Conservation (phyloP, 2,888 invertebrate species). For the Platycheirus rosarum region DNA sequence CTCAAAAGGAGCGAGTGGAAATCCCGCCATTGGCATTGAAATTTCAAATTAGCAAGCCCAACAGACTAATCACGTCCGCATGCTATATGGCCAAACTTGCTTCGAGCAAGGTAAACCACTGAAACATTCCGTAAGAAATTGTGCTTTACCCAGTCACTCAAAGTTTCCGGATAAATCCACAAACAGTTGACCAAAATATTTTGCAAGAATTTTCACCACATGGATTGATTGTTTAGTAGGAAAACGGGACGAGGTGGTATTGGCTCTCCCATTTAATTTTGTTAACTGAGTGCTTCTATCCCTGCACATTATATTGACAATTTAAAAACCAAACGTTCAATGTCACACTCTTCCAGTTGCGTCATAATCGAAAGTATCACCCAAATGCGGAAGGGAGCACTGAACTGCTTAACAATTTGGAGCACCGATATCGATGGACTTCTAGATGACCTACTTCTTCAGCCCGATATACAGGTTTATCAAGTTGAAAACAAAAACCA, state of each 20-base stretch:
- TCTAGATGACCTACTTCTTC: slow-evolving; percentile 47
- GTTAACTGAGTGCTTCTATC: background rate
- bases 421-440: slow-evolving; percentile 24
- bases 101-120: slow-evolving; percentile 51
- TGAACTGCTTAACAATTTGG: slow-evolving; percentile 31
- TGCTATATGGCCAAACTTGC: slow-evolving; percentile 1
- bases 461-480: slow-evolving; percentile 31
- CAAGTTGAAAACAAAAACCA: slow-evolving; percentile 30
- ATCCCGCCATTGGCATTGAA: slow-evolving; percentile 41
- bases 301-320: background rate
- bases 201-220: slow-evolving; percentile 32
- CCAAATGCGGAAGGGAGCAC: slow-evolving; percentile 41
- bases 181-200: slow-evolving; percentile 14
- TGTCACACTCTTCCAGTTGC: slow-evolving; percentile 8
- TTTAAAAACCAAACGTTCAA: slow-evolving; percentile 13
- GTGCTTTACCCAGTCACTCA: slow-evolving; percentile 22
- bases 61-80: slow-evolving; percentile 4
- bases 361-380: background rate
- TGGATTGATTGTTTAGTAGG: no score
- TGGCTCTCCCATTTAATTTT: background rate
- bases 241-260: slow-evolving; percentile 7
- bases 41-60: slow-evolving; percentile 8
- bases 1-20: slow-evolving; percentile 8
- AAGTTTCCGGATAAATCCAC: background rate
- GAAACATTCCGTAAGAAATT: slow-evolving; percentile 3